These are phyloP conservation scores for Pandemis corylana DNA, from an alignment of 2,888 invertebrate genomes.

Conservation along the genomic window DNA sequence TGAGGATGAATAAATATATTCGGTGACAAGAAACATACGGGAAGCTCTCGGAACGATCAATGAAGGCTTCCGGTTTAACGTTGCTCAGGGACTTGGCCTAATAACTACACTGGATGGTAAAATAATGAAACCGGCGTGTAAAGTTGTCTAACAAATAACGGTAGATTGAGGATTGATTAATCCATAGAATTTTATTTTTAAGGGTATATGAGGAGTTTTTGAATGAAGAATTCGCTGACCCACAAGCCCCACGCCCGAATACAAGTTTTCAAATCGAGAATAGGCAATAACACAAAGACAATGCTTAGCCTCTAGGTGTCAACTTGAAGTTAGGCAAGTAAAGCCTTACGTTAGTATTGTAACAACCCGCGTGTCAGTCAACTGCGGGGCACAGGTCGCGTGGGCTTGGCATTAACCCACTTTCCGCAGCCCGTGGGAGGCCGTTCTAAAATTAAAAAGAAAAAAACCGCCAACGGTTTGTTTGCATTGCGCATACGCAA, in stretches of 20 bases:
- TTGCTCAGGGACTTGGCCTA: conserved; percentile 29
- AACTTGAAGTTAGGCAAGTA: conserved; percentile 10
- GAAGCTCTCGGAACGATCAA: conserved; percentile 32
- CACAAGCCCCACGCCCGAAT: background rate
- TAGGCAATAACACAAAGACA: background rate
- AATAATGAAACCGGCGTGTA: background rate
- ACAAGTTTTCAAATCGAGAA: background rate
- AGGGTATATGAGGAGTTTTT: background rate
- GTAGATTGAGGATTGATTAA: background rate
- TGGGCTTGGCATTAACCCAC: conserved; percentile 83
- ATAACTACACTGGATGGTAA: conserved; percentile 14
- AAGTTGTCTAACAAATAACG: background rate
- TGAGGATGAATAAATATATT: conserved; percentile 41
- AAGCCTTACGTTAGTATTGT: conserved; percentile 43
- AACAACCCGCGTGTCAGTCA: conserved; percentile 68
- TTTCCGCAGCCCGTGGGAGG: conserved; percentile 76
- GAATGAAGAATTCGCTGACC: background rate
- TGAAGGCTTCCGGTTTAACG: conserved; percentile 30
- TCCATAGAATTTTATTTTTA: background rate
- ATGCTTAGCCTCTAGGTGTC: background rate
- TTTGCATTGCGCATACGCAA: conserved; percentile 66
- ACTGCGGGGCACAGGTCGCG: conserved; percentile 67
- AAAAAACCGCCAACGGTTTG: conserved; percentile 65
- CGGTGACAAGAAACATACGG: conserved; percentile 37
- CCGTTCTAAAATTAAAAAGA: conserved; percentile 75